Percentiles rank a stretch among this genome's conserved stretches.
These are phyloP conservation scores for Sialia sialis DNA, from an alignment of 2,113 vertebrate genomes.

Conservation along the genomic window DNA sequence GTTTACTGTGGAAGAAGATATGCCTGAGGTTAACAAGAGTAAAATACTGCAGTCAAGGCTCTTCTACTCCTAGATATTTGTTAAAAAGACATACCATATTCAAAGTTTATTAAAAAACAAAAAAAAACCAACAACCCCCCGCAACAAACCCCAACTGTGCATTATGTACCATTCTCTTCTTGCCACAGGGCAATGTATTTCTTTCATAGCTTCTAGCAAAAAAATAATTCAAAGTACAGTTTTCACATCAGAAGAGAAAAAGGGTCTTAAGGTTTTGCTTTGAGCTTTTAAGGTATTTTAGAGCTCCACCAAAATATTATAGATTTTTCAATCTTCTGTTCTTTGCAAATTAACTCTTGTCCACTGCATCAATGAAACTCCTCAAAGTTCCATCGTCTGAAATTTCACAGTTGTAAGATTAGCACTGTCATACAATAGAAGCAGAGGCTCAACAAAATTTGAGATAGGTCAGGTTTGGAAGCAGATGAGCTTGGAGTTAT, in stretches of 20 bases:
- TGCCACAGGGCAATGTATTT: not conserved
- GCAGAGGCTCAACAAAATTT: not conserved
- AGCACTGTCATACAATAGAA: not conserved
- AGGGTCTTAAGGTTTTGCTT: not conserved
- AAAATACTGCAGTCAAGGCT: not conserved
- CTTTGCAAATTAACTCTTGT: not conserved
- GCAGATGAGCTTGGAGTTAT: not conserved
- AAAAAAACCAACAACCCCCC: not conserved
- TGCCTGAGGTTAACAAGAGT: not conserved
- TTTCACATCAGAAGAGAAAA: not conserved
- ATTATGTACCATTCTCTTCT: not conserved
- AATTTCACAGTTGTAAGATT: not conserved
- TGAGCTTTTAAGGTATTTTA: not conserved
- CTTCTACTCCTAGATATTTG: not conserved
- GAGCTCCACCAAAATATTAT: not conserved
- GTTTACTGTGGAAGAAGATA: not conserved
- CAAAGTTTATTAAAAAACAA: not conserved
- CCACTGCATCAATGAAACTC: not conserved
- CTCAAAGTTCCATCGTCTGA: not conserved
- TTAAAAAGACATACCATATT: not conserved
- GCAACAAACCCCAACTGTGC: not conserved
- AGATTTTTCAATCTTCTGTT: not conserved
- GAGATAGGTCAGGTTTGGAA: not conserved
- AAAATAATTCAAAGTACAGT: not conserved
- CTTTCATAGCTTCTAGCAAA: not conserved